Conservation (phyloP, 2,888 invertebrate species). For the Helleia helle region DNA sequence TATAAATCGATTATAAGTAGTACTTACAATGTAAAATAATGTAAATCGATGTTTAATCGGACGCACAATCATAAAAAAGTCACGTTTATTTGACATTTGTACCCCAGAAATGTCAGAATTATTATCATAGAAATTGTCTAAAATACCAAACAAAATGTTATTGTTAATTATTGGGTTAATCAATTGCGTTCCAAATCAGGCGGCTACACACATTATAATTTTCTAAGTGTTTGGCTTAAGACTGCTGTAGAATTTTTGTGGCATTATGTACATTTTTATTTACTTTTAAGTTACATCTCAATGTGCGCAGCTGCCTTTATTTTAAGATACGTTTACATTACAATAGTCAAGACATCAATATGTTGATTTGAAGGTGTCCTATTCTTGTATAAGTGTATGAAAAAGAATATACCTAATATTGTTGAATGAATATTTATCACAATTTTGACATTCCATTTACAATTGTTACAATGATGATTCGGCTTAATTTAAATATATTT, state of each 20-base stretch:
- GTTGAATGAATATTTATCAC: not conserved
- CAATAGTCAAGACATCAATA: not conserved
- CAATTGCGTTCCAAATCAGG: not conserved
- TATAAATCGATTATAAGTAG: no score
- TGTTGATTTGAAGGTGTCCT: not conserved
- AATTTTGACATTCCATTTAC: not conserved
- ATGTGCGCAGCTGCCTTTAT: not conserved
- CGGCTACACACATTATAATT: not conserved
- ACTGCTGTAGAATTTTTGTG: not conserved
- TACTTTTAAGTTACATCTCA: not conserved
- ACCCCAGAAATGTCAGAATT: no score
- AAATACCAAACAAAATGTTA: not conserved
- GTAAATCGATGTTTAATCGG: no score
- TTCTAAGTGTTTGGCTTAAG: not conserved
- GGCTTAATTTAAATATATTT: not conserved
- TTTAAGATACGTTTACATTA: slow-evolving; percentile 1
- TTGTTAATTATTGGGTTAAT: no score
- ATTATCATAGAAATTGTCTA: no score
- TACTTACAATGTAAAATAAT: no score
- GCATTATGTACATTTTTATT: not conserved
- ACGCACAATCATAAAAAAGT: no score
- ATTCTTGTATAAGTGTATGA: slow-evolving; percentile 1
- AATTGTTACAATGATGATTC: not conserved
- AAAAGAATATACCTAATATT: not conserved
- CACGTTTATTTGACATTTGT: no score